Base-by-base conservation (phyloP, 2,113 vertebrate species). In the Psettodes erumei region DNA sequence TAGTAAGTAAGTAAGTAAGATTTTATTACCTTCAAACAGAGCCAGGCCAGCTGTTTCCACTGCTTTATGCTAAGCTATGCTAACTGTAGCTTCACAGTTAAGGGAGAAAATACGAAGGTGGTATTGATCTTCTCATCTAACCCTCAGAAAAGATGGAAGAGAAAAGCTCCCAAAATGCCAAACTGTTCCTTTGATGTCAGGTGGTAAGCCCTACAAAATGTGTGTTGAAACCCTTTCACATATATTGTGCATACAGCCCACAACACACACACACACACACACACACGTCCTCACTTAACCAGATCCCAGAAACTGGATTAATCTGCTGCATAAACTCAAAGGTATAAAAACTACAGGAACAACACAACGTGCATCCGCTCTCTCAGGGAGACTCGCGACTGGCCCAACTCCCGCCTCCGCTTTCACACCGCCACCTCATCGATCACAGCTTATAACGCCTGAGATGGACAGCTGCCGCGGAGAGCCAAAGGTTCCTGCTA, bases 401-500 rank as follows among this genome's bases (percentile, higher is more conserved):
- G 25, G n/a, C 51, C 50, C 1, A 18, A 56, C 38, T 35, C 42
- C 48, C 35, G 60, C 35, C 15, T 77, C 58, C 59, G 56, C 45
- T 67, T 79, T 76, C 73, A 62, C 62, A 61, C 28, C 69, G 72
- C 72, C 53, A 27, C 45, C 43, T 67, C 77, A 87, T 87, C 69
- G 77, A 88, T 88, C 88, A 72, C 25, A 50, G 56, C 75, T 71
- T 25, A 77, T 42, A 85, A 58, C 9, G 21, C 63, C 69, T 76
- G 79, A 77, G 74, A 81, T 55, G 62, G 72, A 77, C 86, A 87
- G 85, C 72, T 85, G 70, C 79, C 71, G 72, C 33, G 75, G 72
- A 79, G 59, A 73, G 76, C 55, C 71, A 77, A 33, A 84, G 79
- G 77, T 71, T 63, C 67, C 58, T 48, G 75, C 80, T 79, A 79